A percentile compares a stretch with the other conserved stretches of the same genome.
These are phyloP conservation scores for Elephas maximus DNA, from an alignment of 2,113 vertebrate species.

Conservation along the genomic window DNA sequence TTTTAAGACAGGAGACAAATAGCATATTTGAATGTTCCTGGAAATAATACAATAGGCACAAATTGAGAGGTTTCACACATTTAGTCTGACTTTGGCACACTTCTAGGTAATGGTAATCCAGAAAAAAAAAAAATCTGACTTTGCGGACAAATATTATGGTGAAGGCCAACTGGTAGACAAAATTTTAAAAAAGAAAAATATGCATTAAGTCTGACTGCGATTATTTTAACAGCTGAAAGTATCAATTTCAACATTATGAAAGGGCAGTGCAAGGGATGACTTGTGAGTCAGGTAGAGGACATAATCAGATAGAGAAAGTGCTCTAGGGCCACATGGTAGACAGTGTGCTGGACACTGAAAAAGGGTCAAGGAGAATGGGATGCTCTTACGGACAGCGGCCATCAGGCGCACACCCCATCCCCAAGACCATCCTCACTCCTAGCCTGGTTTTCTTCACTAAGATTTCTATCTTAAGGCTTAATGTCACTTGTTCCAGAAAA, in stretches of 20 bases:
- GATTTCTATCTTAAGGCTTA: not conserved
- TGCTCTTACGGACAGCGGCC: not conserved
- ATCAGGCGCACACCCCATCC: not conserved
- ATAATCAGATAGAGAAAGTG: not conserved
- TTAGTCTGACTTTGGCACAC: not conserved
- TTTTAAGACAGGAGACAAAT: not conserved
- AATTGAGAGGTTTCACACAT: not conserved
- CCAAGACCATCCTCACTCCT: not conserved
- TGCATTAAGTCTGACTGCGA: not conserved
- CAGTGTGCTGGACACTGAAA: not conserved
- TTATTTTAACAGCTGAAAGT: not conserved
- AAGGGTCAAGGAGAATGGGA: not conserved
- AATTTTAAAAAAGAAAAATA: not conserved
- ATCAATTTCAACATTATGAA: not conserved
- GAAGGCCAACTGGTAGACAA: not conserved
- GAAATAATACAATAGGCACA: not conserved
- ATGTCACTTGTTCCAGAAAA: not conserved
- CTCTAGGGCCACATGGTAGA: accelerated
- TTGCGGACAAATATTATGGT: not conserved
- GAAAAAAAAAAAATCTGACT: not conserved
- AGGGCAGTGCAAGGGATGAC: not conserved
- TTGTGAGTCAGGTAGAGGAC: too few species aligned
- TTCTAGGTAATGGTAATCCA: not conserved
- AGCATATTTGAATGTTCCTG: not conserved
- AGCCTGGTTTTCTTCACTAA: not conserved